phyloP scores from a whole-genome alignment of 2,888 invertebrate genomes.

The Dynastes grantii region DNA sequence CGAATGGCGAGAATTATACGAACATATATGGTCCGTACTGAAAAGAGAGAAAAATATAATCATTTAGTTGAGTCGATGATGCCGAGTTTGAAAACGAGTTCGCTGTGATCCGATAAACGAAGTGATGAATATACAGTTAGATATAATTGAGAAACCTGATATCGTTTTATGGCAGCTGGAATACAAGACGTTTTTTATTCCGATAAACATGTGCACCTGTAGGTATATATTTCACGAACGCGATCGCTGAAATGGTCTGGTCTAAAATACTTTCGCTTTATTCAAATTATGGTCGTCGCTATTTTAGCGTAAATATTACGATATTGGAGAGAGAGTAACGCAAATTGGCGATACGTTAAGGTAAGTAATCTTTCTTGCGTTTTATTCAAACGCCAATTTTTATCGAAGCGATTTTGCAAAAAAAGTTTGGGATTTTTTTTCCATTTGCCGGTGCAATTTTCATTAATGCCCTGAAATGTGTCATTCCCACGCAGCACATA shows the following conservation, averaged over 20 bases:
- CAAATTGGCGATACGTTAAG: slow-evolving; percentile 1
- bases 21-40: slow-evolving; percentile 2
- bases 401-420: too few species aligned
- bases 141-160: slow-evolving; percentile 33
- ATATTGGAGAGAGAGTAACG: neutral
- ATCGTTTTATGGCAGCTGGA: slow-evolving; percentile 7
- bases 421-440: neutral
- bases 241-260: neutral
- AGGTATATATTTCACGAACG: neutral
- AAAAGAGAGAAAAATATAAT: slow-evolving; percentile 9
- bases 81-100: slow-evolving; percentile 18
- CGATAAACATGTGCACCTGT: neutral
- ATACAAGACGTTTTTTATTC: slow-evolving; percentile 6
- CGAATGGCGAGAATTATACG: neutral
- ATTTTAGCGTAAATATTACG: slow-evolving; percentile 8
- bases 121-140: slow-evolving; percentile 29
- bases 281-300: neutral
- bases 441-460: neutral
- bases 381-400: neutral
- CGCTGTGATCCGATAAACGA: slow-evolving; percentile 22
- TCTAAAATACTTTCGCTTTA: slow-evolving; percentile 19
- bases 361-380: too few species aligned
- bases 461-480: neutral
- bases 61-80: slow-evolving; percentile 12
- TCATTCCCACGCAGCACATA: slow-evolving; percentile 4